A percentile compares a stretch with the other conserved stretches of the same genome.
Evolutionary conservation across 2,113 vertebrate species (phyloP).

Genomic region (Boleophthalmus pectinirostris): DNA sequence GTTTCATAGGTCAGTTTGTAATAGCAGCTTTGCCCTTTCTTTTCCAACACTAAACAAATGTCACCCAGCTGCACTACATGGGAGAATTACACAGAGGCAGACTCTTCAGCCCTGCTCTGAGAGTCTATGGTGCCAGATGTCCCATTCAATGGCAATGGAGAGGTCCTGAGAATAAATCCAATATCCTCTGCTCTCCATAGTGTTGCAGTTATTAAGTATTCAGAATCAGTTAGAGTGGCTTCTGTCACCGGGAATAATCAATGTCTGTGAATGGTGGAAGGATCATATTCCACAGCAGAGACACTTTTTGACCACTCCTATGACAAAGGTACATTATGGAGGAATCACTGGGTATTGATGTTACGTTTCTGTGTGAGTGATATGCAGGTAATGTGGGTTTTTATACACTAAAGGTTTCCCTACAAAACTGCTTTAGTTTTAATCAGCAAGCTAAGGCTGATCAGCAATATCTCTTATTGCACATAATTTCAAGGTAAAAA

Average conservation of each 20-base stretch:
- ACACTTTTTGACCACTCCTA: conserved; percentile 9
- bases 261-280: neutral
- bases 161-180: conserved; percentile 55
- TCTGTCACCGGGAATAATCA: conserved; percentile 7
- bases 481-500: no score
- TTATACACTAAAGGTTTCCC: no score
- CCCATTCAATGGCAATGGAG: conserved; percentile 55
- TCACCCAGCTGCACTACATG: conserved; percentile 7
- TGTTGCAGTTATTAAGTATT: conserved; percentile 16
- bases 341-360: no score
- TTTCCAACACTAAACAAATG: conserved; percentile 37
- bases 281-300: conserved; percentile 6
- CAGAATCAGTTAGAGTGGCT: neutral
- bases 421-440: no score
- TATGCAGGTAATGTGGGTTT: no score
- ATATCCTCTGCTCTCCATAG: conserved; percentile 20
- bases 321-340: neutral
- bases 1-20: conserved; percentile 32
- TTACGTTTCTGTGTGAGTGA: no score
- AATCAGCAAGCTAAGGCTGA: no score
- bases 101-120: conserved; percentile 42
- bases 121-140: conserved; percentile 57
- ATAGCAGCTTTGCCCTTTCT: conserved; percentile 32
- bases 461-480: no score
- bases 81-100: conserved; percentile 28